These are phyloP conservation scores for Apis florea DNA, from an alignment of 1,140 invertebrate species.

Conservation along the genomic window DNA sequence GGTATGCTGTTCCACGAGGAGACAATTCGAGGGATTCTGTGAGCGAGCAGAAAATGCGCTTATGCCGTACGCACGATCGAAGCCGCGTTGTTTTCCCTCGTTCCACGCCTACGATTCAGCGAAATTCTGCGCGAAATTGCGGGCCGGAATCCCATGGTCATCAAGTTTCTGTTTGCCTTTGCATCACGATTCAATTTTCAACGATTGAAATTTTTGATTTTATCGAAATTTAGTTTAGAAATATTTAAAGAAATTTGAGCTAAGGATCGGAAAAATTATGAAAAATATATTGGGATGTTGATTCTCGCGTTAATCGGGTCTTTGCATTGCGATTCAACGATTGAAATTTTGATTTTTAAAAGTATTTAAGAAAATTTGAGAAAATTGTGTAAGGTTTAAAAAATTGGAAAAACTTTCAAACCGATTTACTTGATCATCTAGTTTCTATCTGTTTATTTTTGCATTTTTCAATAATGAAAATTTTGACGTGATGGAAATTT, in stretches of 20 bases:
- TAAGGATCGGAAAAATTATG: no score
- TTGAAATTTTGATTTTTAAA: no score
- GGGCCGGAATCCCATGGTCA: background rate
- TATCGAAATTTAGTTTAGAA: background rate
- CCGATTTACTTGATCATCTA: no score
- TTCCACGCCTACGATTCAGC: background rate
- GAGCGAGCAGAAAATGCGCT: constrained; percentile 34
- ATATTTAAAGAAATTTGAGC: no score
- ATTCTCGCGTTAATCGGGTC: no score
- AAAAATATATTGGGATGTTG: no score
- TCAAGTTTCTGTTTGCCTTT: background rate
- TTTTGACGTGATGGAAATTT: no score
- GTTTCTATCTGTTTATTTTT: no score
- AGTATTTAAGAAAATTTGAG: background rate
- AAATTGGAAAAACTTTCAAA: no score
- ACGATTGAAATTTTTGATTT: background rate
- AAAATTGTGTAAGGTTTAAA: no score
- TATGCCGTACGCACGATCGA: constrained; percentile 20
- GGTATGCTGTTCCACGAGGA: constrained; percentile 41
- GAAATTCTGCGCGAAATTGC: constrained; percentile 29
- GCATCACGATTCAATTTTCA: background rate
- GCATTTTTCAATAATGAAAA: no score
- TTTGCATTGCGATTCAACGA: no score
- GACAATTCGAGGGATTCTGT: constrained; percentile 57
- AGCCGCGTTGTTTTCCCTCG: background rate